Evolutionary conservation across 2,888 invertebrate genomes (phyloP).

Genomic region (Phengaris alcon): DNA sequence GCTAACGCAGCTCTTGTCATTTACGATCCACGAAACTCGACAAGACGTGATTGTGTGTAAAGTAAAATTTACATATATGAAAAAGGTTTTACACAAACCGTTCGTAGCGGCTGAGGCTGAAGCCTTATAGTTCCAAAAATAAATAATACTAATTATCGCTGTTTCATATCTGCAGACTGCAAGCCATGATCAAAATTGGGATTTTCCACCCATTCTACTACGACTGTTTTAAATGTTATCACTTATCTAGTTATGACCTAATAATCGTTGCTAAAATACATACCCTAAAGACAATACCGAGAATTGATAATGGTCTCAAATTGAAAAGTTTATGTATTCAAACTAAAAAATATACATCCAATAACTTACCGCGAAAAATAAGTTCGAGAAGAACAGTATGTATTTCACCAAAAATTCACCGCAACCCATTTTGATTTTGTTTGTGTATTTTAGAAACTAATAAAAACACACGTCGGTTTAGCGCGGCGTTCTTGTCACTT

Average conservation of each 20-base stretch:
- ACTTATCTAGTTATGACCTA: background rate
- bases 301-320: background rate
- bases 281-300: background rate
- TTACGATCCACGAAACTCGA: too few species aligned
- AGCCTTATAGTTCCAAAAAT: too few species aligned
- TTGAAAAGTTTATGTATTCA: background rate
- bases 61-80: too few species aligned
- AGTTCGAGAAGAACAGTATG: slow-evolving; percentile 86
- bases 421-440: slow-evolving; percentile 77
- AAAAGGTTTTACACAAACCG: too few species aligned
- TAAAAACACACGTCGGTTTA: background rate
- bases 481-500: background rate
- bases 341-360: background rate
- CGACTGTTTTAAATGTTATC: too few species aligned
- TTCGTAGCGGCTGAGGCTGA: too few species aligned
- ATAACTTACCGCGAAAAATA: slow-evolving; percentile 86
- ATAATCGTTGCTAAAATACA: background rate
- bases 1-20: too few species aligned
- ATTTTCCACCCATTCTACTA: too few species aligned
- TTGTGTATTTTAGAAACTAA: background rate
- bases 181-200: too few species aligned
- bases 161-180: too few species aligned
- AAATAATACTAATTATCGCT: too few species aligned
- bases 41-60: too few species aligned
- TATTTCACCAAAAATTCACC: slow-evolving; percentile 87